Evolutionary conservation across 92 coral and sea anemone genomes (phyloP), one percentile per base, ranked within the genome.

Genomic region (Epizoanthus rinbou): DNA sequence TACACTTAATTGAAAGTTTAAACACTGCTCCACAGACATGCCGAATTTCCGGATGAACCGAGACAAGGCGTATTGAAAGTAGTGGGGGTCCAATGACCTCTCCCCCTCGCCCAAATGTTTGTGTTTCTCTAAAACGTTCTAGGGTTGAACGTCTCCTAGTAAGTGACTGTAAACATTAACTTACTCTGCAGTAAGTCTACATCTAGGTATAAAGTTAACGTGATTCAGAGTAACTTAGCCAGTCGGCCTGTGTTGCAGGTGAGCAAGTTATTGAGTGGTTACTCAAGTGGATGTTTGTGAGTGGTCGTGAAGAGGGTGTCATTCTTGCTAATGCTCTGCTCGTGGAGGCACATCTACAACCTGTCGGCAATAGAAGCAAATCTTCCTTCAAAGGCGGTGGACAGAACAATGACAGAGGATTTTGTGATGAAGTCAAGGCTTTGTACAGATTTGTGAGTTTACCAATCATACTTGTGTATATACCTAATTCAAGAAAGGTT

Each of bases 401-500:
- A 64, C 54, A 60, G 35, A 67, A 84, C 60, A 75, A 73, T 57
- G 74, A 74, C 10, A 76, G 69, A 35, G 87, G 80, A 14, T 96
- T 94, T 68, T 80, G 93, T 72, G 98, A 96, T 69, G 92, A 89
- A 66, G 73, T 81, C 25, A 94, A 91, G 67, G 98, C 99, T 39
- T 86, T 96, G 22, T 96, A 96, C 70, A 87, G 98, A 88, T 96
- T 96, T 90, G 98, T 95, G 84, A 95, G 98, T 88, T 71, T 14
- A 28, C 17, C 24, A 68, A 1, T 37, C 39, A 13, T 37, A 6
- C 6, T 37, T 37, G 5, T 37, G 43, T 37, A 37, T 37, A 37
- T 6, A 3, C 6, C 6, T 37, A 37, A 37, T 37, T 37, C 43
- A 37, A 37, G 43, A 37, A 37, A 37, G 6, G 43, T 37, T 37